These are phyloP conservation scores for Dendrocincla fuliginosa DNA, from an alignment of 2,797 vertebrate genomes.

Conservation along the genomic window DNA sequence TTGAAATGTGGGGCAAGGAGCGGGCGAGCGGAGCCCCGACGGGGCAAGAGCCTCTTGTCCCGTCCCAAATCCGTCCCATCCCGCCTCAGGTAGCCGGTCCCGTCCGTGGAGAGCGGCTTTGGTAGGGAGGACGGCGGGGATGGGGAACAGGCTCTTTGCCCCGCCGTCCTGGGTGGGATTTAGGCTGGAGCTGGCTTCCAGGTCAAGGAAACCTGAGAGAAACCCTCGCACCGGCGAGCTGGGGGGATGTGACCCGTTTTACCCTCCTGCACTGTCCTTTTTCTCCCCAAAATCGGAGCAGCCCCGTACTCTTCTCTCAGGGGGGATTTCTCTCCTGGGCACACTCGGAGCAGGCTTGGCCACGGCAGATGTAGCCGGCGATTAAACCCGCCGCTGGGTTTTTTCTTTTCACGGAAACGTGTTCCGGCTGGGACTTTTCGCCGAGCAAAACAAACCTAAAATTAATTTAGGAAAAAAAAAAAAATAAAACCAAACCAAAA, in stretches of 20 bases:
- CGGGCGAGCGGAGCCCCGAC: fast-evolving
- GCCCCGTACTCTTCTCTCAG: no score
- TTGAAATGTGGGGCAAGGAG: not conserved
- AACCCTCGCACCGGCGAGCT: not conserved
- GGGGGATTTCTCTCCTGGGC: not conserved
- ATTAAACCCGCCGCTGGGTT: not conserved
- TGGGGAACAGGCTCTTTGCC: not conserved
- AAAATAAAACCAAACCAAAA: not conserved
- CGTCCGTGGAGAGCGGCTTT: not conserved
- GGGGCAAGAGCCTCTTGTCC: not conserved
- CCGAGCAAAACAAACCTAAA: not conserved
- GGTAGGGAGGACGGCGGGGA: not conserved
- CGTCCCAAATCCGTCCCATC: not conserved
- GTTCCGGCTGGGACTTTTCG: not conserved
- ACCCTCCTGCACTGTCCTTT: not conserved
- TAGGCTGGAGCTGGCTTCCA: not conserved
- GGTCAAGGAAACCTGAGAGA: not conserved
- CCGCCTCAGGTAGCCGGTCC: not conserved
- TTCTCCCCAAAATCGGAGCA: fast-evolving
- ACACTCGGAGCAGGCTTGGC: not conserved
- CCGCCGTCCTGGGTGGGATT: not conserved
- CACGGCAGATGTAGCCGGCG: not conserved
- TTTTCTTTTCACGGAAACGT: not conserved
- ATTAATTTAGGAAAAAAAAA: not conserved
- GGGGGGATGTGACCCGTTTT: not conserved